phyloP scores from a whole-genome alignment of 1,140 invertebrate species.

The Drosophila tani region DNA sequence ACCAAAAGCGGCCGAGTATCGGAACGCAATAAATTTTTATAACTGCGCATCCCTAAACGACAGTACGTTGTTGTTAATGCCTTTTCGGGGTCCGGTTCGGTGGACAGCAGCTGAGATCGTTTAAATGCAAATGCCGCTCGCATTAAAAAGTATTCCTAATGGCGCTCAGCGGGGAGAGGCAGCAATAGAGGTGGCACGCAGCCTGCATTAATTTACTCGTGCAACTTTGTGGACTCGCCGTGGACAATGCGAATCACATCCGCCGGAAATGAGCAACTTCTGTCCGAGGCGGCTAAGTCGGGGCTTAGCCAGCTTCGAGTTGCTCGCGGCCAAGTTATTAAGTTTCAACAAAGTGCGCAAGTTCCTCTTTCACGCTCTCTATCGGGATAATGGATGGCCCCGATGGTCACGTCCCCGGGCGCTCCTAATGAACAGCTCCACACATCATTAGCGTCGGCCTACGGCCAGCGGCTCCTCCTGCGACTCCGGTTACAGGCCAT shows the following conservation, averaged over 20 bases:
- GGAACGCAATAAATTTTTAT: conserved; percentile 53
- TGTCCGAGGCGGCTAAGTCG: conserved; percentile 21
- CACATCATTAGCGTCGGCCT: conserved; percentile 48
- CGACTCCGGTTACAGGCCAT: conserved; percentile 65
- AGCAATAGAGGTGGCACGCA: conserved; percentile 27
- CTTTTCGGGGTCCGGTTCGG: conserved; percentile 25
- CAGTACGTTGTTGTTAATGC: conserved; percentile 34
- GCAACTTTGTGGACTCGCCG: conserved; percentile 50
- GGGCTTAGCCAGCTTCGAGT: conserved; percentile 13
- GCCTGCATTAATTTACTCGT: conserved; percentile 69
- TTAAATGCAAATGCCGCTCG: conserved; percentile 67
- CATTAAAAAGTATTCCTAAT: conserved; percentile 74
- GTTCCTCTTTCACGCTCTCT: conserved; percentile 34
- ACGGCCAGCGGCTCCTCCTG: conserved; percentile 29
- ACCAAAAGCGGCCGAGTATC: conserved; percentile 25
- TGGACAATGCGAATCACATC: conserved; percentile 62
- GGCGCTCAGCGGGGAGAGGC: conserved; percentile 5
- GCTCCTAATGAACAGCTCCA: conserved; percentile 62
- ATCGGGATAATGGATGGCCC: conserved; percentile 46
- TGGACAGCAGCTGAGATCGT: conserved; percentile 50
- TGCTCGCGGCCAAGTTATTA: conserved; percentile 56
- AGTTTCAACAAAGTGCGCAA: conserved; percentile 74
- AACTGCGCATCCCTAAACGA: conserved; percentile 45
- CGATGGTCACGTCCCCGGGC: conserved; percentile 64
- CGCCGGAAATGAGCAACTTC: conserved; percentile 72